phyloP scores from a whole-genome alignment of 2,888 invertebrate genomes.

The Rhopalosiphum nymphaeae region DNA sequence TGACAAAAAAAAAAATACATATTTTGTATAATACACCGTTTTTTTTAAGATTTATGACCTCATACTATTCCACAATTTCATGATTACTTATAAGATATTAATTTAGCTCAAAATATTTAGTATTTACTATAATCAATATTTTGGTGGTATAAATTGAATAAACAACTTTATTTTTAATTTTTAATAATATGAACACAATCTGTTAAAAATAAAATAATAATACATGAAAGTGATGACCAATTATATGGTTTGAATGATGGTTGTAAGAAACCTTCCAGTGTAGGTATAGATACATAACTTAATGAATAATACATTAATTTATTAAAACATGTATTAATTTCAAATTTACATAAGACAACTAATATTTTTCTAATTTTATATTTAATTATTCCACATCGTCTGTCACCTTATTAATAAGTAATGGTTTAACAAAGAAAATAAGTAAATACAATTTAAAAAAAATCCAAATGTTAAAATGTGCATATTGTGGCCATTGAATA shows the following conservation, averaged over 20 bases:
- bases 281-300: not conserved
- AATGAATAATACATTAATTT: not conserved
- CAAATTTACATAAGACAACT: not conserved
- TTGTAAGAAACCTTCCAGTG: no score
- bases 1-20: not conserved
- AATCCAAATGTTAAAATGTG: not conserved
- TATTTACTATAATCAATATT: not conserved
- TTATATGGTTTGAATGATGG: no score
- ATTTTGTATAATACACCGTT: not conserved
- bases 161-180: not conserved
- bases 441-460: not conserved
- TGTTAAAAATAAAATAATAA: no score
- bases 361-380: not conserved
- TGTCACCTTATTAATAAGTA: not conserved
- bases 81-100: not conserved
- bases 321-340: not conserved
- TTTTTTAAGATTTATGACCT: not conserved
- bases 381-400: not conserved
- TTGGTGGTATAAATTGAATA: not conserved
- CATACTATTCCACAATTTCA: not conserved
- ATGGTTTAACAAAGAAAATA: not conserved
- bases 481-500: not conserved
- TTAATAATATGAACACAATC: no score
- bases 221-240: no score
- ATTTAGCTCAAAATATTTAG: not conserved